Conservation (phyloP, 37 sponge, comb jelly and placozoan species). For the Halisarca cf. caerulea region DNA sequence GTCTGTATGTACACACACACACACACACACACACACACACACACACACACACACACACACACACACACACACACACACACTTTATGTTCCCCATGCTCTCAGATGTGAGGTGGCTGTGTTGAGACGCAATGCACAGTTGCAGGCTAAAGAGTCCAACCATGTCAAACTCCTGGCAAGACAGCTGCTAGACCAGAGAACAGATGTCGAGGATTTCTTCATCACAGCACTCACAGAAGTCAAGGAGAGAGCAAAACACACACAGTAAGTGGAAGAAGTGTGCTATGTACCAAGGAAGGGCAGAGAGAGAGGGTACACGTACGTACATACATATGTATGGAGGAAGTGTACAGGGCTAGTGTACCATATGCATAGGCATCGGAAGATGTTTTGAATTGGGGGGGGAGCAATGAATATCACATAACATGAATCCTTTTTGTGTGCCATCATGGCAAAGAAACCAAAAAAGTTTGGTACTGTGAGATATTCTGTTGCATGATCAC, state of each 20-base stretch:
- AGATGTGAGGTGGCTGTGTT: conserved; percentile 9
- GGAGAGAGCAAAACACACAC: conserved; percentile 43
- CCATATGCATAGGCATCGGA: too few species aligned
- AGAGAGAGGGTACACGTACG: too few species aligned
- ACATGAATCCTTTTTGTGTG: too few species aligned
- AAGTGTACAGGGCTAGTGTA: too few species aligned
- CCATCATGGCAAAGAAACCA: too few species aligned
- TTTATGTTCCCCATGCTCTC: background rate
- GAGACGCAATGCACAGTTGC: conserved; percentile 21
- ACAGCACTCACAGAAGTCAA: conserved; percentile 80
- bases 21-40: background rate
- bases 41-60: background rate
- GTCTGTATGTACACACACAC: background rate
- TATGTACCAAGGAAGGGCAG: background rate
- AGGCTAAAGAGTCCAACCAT: conserved; percentile 69
- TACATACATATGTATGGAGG: background rate
- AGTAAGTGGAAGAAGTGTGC: too few species aligned
- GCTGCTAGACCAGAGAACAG: conserved; percentile 85
- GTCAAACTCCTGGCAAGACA: conserved; percentile 76
- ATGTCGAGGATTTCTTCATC: conserved; percentile 90
- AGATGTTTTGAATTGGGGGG: too few species aligned
- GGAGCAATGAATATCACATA: too few species aligned
- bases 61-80: background rate
- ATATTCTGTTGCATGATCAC: too few species aligned
- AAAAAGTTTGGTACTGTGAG: too few species aligned